Evolutionary conservation across 2,113 vertebrate genomes (phyloP), one percentile per base, ranked within the genome.

Genomic region (Scomber colias): DNA sequence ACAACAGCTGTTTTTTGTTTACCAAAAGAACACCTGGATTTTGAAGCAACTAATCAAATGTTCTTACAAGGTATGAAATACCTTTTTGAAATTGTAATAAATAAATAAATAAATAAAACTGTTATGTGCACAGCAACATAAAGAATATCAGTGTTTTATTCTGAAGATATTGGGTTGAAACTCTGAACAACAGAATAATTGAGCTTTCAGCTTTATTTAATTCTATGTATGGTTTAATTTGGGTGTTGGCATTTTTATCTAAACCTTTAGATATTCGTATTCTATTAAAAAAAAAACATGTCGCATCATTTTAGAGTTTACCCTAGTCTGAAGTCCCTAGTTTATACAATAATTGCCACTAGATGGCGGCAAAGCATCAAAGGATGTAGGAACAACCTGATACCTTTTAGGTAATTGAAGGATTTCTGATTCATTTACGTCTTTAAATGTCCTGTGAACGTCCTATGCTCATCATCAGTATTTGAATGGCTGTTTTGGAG

Each of bases 311-410:
- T 17, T 15, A 16, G 44, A 10, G 9, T 14, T 17, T 8, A 4
- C 16, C 35, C 12, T 13, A 55, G 1, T 57, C 30, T 14, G 21
- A 57, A 16, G 12, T 31, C 27, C 5, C 14, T 16, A 2, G 14
- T 24, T 31, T 81, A n/a, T 16, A 0, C 21, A 53, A 44, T 4
- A 17, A 0, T 64, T 46, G 9, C 75, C 87, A 89, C 78, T 60
- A 81, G 84, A 83, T 84, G 80, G 86, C 19, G 57, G 24, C 69
- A 89, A 35, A 31, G 31, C 44, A 6, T 40, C 19, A 19, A 15
- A 11, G 11, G 3, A 27, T 9, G 5, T 69, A 7, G 2, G 2
- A 30, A 21, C 10, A 53, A 73, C 46, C 57, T 59, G 48, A 66
- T 12, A 9, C 67, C 66, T 75, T 60, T 44, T 3, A 27, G 2